A percentile compares a stretch with the other conserved stretches of the same genome.
Conservation (phyloP, 2,888 invertebrate genomes). For the Archips crataeganus region DNA sequence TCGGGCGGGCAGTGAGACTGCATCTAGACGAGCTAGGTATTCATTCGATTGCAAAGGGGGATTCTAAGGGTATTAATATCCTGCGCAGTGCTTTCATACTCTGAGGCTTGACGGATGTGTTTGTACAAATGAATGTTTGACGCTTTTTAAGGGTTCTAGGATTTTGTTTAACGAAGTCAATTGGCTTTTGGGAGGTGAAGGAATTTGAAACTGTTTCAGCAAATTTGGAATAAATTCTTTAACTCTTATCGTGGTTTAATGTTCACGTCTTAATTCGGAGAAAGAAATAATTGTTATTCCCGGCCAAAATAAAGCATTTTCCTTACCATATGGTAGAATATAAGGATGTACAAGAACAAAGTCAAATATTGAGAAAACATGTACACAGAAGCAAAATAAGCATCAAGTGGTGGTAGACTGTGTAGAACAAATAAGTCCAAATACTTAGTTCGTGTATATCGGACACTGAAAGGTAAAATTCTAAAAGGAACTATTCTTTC, state of each 20-base stretch:
- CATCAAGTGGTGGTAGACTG: no score
- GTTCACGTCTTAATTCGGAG: no score
- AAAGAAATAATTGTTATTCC: no score
- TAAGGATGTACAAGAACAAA: neutral
- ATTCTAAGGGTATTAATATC: slow-evolving; percentile 48
- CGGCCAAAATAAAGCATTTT: no score
- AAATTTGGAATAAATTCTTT: no score
- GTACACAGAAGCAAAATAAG: neutral
- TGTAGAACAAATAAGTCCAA: no score
- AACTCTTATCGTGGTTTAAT: no score
- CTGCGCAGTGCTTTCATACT: slow-evolving; percentile 31
- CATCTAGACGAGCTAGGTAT: slow-evolving; percentile 73
- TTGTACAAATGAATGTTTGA: slow-evolving; percentile 18
- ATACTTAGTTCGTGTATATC: no score
- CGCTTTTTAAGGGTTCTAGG: neutral
- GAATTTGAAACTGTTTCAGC: no score
- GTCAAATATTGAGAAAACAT: neutral
- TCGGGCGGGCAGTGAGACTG: slow-evolving; percentile 58
- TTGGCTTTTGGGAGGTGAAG: neutral
- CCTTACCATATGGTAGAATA: no score
- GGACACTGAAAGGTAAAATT: neutral
- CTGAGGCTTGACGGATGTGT: slow-evolving; percentile 21
- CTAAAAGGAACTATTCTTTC: no score
- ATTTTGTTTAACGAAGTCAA: neutral
- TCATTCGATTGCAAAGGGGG: slow-evolving; percentile 60